These are phyloP conservation scores for Bradysia coprophila DNA, from an alignment of 1,140 invertebrate genomes.

Conservation along the genomic window DNA sequence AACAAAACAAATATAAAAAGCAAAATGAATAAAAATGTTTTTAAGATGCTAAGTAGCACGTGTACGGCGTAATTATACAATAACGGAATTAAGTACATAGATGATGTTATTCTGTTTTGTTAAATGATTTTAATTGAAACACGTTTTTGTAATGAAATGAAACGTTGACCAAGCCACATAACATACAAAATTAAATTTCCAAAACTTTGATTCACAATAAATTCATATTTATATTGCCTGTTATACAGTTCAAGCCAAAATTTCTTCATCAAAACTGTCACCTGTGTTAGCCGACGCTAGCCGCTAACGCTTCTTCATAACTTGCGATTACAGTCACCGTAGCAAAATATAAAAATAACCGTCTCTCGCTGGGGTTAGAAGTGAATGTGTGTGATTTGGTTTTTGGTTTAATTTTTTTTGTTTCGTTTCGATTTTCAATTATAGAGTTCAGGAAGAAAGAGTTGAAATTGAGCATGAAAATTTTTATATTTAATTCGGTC, in stretches of 20 bases:
- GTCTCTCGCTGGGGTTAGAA: slow-evolving; percentile 13
- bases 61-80: too few species aligned
- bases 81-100: too few species aligned
- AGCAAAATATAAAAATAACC: slow-evolving; percentile 25
- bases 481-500: too few species aligned
- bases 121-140: too few species aligned
- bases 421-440: neutral
- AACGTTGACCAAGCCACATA: too few species aligned
- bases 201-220: too few species aligned
- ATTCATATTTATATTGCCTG: slow-evolving; percentile 6
- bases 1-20: slow-evolving; percentile 2
- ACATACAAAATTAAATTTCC: too few species aligned
- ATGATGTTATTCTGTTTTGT: too few species aligned
- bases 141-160: too few species aligned
- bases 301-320: slow-evolving; percentile 22
- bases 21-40: slow-evolving; percentile 2
- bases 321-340: slow-evolving; percentile 24
- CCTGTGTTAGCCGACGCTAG: slow-evolving; percentile 17
- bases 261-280: slow-evolving; percentile 25
- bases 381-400: neutral
- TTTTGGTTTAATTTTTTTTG: neutral
- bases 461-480: slow-evolving; percentile 5
- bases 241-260: slow-evolving; percentile 26
- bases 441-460: neutral
- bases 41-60: too few species aligned